Evolutionary conservation across 2,888 invertebrate genomes (phyloP).

Genomic region (Dinocampus coccinellae): DNA sequence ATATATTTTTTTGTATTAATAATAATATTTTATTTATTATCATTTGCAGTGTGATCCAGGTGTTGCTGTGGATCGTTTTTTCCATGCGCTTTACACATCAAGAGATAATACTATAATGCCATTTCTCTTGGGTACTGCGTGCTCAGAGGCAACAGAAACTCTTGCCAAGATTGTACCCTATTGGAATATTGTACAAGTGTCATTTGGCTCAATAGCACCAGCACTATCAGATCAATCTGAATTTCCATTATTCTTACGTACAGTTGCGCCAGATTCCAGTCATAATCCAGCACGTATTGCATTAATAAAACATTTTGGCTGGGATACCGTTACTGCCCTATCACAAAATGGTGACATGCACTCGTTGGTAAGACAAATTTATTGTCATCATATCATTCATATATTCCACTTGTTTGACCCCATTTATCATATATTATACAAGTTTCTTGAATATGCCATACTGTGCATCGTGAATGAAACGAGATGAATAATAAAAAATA

Average conservation of each 20-base stretch:
- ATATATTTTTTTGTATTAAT: background rate
- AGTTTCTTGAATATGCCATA: too few species aligned
- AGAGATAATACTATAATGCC: constrained; percentile 79
- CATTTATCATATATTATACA: background rate
- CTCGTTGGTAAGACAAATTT: constrained; percentile 74
- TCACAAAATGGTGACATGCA: constrained; percentile 89
- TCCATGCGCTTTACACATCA: constrained; percentile 89
- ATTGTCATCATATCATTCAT: background rate
- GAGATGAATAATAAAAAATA: too few species aligned
- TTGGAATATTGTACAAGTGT: constrained; percentile 94
- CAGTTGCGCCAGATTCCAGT: constrained; percentile 91
- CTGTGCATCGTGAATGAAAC: too few species aligned
- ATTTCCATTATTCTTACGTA: constrained; percentile 90
- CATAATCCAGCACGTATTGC: constrained; percentile 89
- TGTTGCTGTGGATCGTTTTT: constrained; percentile 90
- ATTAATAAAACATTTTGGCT: constrained; percentile 83
- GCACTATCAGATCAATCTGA: constrained; percentile 89
- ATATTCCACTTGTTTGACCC: background rate
- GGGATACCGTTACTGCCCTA: constrained; percentile 90
- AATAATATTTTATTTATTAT: constrained; percentile 49
- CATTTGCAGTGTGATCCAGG: constrained; percentile 94
- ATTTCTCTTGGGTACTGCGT: constrained; percentile 88
- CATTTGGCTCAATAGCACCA: constrained; percentile 91
- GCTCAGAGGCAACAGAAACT: constrained; percentile 92
- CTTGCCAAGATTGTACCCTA: constrained; percentile 92